Percentiles rank a stretch among this genome's conserved stretches.
Conservation (phyloP, 2,888 invertebrate species). For the Allolobophora icterica region DNA sequence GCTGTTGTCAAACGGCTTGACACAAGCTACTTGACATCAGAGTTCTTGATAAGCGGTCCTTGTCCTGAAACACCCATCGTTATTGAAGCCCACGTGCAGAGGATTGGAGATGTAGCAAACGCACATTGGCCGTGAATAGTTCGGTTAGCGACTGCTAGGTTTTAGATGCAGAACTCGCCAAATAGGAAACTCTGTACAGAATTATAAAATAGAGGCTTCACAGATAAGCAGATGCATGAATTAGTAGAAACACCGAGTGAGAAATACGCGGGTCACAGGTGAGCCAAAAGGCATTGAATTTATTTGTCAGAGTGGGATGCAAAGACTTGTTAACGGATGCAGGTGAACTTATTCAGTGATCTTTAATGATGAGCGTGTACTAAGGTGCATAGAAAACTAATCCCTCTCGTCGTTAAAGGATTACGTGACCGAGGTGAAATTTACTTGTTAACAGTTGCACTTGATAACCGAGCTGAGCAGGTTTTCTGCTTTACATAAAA, state of each 20-base stretch:
- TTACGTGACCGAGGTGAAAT: not conserved
- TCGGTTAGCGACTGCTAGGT: not conserved
- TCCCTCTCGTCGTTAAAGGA: too few species aligned
- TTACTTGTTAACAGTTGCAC: not conserved
- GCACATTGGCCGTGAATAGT: not conserved
- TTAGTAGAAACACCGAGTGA: not conserved
- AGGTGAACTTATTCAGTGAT: not conserved
- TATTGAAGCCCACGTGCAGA: not conserved
- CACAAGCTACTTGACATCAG: not conserved
- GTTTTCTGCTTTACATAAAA: not conserved
- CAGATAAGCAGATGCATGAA: not conserved
- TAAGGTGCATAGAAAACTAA: too few species aligned
- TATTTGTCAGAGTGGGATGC: not conserved
- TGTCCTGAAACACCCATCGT: not conserved
- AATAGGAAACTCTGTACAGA: not conserved
- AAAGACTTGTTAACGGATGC: not conserved
- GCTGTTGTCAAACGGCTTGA: not conserved
- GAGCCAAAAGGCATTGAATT: not conserved
- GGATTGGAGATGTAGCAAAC: not conserved
- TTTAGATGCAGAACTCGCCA: not conserved
- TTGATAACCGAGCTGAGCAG: not conserved
- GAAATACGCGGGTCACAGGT: not conserved
- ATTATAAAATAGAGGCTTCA: not conserved
- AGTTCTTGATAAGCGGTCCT: not conserved
- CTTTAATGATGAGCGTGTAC: too few species aligned